Conservation (phyloP, 2,113 vertebrate genomes). For the Chloroceryle aenea region DNA sequence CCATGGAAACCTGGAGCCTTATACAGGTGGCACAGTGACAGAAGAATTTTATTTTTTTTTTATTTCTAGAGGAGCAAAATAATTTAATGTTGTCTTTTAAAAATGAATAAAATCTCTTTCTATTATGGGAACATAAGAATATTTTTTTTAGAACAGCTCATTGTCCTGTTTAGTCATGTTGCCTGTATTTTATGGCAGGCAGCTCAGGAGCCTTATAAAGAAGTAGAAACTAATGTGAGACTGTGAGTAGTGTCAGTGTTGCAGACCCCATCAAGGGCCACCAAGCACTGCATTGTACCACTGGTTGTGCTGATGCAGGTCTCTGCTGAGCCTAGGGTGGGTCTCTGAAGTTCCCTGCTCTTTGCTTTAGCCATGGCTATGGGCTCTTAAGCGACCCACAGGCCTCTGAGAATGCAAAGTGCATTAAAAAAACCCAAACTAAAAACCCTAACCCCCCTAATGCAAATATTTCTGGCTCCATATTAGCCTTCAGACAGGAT, state of each 20-base stretch:
- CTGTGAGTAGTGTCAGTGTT: background rate
- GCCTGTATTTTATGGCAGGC: background rate
- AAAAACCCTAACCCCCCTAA: fast-evolving
- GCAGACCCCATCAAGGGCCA: background rate
- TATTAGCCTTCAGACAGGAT: background rate
- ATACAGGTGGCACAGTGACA: background rate
- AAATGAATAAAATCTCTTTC: background rate
- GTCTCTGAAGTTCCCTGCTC: background rate
- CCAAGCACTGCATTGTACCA: background rate
- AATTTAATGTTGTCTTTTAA: background rate
- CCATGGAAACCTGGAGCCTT: background rate
- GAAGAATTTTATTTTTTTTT: background rate
- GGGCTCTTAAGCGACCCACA: background rate
- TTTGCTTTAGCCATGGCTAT: background rate
- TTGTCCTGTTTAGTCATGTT: background rate
- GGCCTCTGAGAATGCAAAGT: background rate
- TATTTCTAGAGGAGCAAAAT: background rate
- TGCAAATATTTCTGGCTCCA: background rate
- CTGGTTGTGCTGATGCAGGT: background rate
- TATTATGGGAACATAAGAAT: background rate
- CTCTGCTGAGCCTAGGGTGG: background rate
- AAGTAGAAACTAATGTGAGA: background rate
- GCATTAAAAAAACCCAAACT: background rate
- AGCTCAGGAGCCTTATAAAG: background rate
- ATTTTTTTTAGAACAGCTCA: background rate